Evolutionary conservation across 2,888 invertebrate genomes (phyloP).

Genomic region (Cerceris rybyensis): DNA sequence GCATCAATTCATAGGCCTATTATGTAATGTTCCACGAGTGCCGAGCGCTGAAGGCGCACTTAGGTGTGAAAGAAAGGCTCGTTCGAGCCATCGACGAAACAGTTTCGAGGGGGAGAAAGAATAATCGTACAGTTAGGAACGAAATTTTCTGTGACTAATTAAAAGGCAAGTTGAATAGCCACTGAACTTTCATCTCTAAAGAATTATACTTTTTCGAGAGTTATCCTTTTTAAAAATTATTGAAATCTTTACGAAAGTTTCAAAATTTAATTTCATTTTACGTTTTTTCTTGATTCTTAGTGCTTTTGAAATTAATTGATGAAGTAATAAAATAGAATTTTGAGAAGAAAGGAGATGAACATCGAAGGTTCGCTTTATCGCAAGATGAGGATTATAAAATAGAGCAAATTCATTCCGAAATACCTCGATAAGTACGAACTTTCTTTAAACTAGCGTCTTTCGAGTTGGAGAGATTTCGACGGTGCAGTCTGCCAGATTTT

Average conservation of each 20-base stretch:
- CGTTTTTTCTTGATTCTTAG: too few relatives aligned
- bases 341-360: not conserved
- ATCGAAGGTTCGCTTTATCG: not conserved
- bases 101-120: conserved; percentile 42
- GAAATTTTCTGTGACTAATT: conserved; percentile 39
- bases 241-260: too few relatives aligned
- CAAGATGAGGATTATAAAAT: conserved; percentile 25
- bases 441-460: conserved; percentile 47
- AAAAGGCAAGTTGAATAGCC: not conserved
- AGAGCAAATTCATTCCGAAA: conserved; percentile 42
- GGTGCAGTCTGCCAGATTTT: conserved; percentile 54
- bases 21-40: conserved; percentile 52
- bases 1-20: conserved; percentile 45
- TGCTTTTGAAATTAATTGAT: too few relatives aligned
- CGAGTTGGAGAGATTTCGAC: conserved; percentile 49
- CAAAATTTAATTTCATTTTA: too few relatives aligned
- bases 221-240: too few relatives aligned
- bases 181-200: too few relatives aligned
- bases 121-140: conserved; percentile 28
- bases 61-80: conserved; percentile 32
- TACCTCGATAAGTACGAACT: conserved; percentile 39
- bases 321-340: too few relatives aligned
- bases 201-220: too few relatives aligned
- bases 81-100: conserved; percentile 41
- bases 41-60: conserved; percentile 36